phyloP scores from a whole-genome alignment of 2,888 invertebrate species.

The Chymomyza caudatula region DNA sequence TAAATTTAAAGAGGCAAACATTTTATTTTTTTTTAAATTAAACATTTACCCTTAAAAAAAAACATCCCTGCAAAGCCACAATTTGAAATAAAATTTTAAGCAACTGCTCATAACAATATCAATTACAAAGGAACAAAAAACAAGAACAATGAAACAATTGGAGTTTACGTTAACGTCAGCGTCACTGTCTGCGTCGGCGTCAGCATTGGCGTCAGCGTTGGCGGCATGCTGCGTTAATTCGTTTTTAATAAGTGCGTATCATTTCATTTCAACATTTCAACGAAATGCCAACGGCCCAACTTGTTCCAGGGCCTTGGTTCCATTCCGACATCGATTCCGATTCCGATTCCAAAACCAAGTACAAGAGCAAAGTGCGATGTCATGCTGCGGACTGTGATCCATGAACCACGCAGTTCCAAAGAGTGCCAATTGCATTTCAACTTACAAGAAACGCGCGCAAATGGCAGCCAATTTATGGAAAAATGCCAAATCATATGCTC shows the following conservation, averaged over 20 bases:
- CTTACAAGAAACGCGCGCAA: constrained; percentile 34
- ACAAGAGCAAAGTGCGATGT: constrained; percentile 47
- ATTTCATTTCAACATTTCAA: constrained; percentile 69
- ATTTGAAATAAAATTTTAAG: constrained; percentile 25
- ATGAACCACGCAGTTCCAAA: constrained; percentile 15
- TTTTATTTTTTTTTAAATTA: neutral
- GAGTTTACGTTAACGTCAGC: constrained; percentile 21
- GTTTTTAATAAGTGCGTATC: constrained; percentile 74
- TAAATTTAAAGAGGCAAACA: no score
- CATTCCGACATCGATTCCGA: constrained; percentile 21
- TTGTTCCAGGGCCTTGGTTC: constrained; percentile 5
- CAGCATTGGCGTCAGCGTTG: constrained; percentile 27
- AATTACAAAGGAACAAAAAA: constrained; percentile 60
- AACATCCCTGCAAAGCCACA: neutral
- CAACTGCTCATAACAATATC: constrained; percentile 48
- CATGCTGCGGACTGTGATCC: constrained; percentile 41
- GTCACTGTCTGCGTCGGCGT: constrained; percentile 23
- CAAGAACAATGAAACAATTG: constrained; percentile 47
- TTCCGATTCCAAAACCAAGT: constrained; percentile 48
- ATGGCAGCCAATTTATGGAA: constrained; percentile 73
- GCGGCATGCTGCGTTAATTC: constrained; percentile 68
- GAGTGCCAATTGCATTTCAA: constrained; percentile 73
- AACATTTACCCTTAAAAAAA: neutral
- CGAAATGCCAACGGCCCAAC: constrained; percentile 24
- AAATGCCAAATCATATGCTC: constrained; percentile 59